Evolutionary conservation across 2,888 invertebrate species (phyloP).

Genomic region (Drosophila emarginata): DNA sequence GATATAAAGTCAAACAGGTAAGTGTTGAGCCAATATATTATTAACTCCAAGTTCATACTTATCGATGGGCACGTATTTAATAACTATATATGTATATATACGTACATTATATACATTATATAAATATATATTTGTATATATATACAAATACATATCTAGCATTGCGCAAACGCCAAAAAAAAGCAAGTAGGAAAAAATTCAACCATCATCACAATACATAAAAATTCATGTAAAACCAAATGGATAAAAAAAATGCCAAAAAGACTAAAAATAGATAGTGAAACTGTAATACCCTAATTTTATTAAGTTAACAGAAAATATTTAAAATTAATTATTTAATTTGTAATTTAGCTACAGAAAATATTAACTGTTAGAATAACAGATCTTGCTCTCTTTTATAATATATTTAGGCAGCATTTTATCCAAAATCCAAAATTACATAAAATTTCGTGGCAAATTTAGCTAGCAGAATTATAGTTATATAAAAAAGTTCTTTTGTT

Average conservation of each 20-base stretch:
- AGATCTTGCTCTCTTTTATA: too few species aligned
- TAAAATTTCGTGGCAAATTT: neutral
- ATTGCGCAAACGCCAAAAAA: slow-evolving; percentile 69
- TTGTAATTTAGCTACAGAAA: too few species aligned
- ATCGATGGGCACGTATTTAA: neutral
- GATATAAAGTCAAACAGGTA: slow-evolving; percentile 87
- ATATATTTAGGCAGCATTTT: neutral
- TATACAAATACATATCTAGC: slow-evolving; percentile 30
- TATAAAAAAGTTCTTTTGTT: too few species aligned
- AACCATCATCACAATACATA: slow-evolving; percentile 34
- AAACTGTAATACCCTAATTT: neutral
- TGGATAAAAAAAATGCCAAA: slow-evolving; percentile 32
- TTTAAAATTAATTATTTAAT: neutral
- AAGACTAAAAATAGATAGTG: slow-evolving; percentile 8
- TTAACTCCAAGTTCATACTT: neutral
- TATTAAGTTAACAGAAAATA: neutral
- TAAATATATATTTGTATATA: slow-evolving; percentile 21
- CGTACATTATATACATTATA: neutral
- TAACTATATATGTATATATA: neutral
- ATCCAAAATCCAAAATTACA: neutral
- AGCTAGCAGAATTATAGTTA: neutral
- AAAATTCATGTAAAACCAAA: slow-evolving; percentile 34
- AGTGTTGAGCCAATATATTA: slow-evolving; percentile 37
- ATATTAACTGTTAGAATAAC: too few species aligned
- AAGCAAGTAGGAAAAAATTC: slow-evolving; percentile 25